These are phyloP conservation scores for Burhinus bistriatus DNA, from an alignment of 2,113 vertebrate species.

Conservation along the genomic window DNA sequence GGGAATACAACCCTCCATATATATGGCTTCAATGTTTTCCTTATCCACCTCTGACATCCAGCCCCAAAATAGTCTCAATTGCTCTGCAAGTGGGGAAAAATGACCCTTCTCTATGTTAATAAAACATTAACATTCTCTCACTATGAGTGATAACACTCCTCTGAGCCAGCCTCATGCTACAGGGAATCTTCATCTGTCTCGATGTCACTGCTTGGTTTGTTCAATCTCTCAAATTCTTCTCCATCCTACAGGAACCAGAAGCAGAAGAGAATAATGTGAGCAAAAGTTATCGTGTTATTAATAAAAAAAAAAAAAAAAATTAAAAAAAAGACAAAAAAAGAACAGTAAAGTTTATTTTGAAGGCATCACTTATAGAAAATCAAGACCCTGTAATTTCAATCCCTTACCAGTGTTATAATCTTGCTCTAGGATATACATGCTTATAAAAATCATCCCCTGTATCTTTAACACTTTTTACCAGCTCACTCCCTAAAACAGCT, in stretches of 20 bases:
- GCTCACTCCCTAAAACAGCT: background rate
- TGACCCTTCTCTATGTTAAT: background rate
- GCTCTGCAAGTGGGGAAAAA: background rate
- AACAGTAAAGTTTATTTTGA: background rate
- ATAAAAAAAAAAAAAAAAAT: too few relatives aligned
- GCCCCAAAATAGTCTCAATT: background rate
- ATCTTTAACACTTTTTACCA: background rate
- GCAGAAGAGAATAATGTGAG: background rate
- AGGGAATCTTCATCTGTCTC: constrained; percentile 91
- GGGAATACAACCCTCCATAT: background rate
- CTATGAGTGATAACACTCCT: background rate
- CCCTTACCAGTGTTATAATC: background rate
- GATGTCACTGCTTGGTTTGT: constrained; percentile 83
- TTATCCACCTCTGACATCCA: background rate
- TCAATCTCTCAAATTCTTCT: constrained; percentile 91
- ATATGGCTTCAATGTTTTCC: background rate
- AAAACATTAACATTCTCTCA: background rate
- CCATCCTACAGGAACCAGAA: constrained; percentile 83
- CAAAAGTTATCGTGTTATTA: background rate
- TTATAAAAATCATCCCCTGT: background rate
- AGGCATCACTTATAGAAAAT: background rate
- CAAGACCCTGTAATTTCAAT: background rate
- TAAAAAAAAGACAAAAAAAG: background rate
- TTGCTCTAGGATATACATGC: background rate
- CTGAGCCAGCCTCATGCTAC: background rate